These are phyloP conservation scores for Vultur gryphus DNA, from an alignment of 2,797 vertebrate genomes.

Conservation along the genomic window DNA sequence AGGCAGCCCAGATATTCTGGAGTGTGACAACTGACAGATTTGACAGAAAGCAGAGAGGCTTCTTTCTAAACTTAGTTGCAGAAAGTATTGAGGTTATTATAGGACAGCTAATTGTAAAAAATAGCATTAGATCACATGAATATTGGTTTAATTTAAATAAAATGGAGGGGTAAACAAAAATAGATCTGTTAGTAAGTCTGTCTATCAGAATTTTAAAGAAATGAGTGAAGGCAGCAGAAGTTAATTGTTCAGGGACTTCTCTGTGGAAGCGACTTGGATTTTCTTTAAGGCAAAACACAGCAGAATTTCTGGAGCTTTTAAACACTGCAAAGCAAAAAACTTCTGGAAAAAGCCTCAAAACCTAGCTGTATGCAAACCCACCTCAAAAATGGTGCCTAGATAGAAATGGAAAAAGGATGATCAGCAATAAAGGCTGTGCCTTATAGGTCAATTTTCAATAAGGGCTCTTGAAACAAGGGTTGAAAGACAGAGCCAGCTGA, in stretches of 20 bases:
- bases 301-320: background rate
- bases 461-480: background rate
- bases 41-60: slow-evolving; percentile 15
- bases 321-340: background rate
- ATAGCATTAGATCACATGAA: background rate
- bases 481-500: background rate
- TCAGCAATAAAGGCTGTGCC: background rate
- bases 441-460: background rate
- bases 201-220: background rate
- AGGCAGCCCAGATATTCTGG: background rate
- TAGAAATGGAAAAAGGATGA: background rate
- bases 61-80: slow-evolving; percentile 33
- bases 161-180: background rate
- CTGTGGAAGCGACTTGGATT: background rate
- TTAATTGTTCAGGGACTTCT: background rate
- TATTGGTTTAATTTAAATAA: background rate
- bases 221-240: background rate
- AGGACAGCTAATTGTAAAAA: background rate
- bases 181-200: background rate
- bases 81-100: background rate
- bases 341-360: background rate
- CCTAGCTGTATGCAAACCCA: background rate
- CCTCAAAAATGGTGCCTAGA: background rate
- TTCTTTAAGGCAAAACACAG: background rate
- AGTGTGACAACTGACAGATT: slow-evolving; percentile 43